Evolutionary conservation across 1,140 invertebrate species (phyloP), one percentile per base, ranked within the genome.

Genomic region (Brachionus sp.): DNA sequence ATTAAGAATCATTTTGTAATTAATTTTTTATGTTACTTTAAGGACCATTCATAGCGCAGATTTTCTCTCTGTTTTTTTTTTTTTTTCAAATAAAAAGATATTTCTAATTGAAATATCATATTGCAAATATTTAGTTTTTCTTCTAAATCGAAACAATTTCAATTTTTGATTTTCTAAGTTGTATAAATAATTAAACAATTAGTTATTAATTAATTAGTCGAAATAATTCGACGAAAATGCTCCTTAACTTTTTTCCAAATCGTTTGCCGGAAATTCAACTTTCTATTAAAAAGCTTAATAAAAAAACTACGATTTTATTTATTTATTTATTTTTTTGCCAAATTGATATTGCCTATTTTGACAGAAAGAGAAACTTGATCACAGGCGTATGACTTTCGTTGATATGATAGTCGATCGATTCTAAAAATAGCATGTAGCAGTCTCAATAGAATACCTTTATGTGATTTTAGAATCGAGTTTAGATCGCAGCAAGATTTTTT

Each of bases 1-100:
- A 75, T 75, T 75, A 75, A 75, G 66, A 75, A 75, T 75, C 70
- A 75, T 75, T 75, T 75, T 75, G 70, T 75, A 75, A 75, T 75
- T 75, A 75, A 70, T 70, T 70, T 75, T 75, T 75, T 75, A 75
- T 75, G 16, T 44, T 75, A 46, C 37, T 46, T 75, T 75, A 75
- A 75, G 70, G 42, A 46, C 42, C 70, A 46, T 75, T 75, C 70
- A 75, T 25, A 75, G 44, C 19, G 23, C 29, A 70, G 33, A 70
- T 37, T 37, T 19, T 37, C 29, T 37, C 37, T 37, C 35, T 37
- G 50, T 57, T 57, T 29, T 29, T 3, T 29, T 29, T 29, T 29
- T 29, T 29, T 57, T 57, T 57, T 16, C n/a, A 57, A 57, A 57
- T 57, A 57, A 57, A 57, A 57, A 57, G 50, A 57, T 37, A 70